Base-by-base conservation (phyloP, 2,888 invertebrate genomes). In the Drosophila recens region DNA sequence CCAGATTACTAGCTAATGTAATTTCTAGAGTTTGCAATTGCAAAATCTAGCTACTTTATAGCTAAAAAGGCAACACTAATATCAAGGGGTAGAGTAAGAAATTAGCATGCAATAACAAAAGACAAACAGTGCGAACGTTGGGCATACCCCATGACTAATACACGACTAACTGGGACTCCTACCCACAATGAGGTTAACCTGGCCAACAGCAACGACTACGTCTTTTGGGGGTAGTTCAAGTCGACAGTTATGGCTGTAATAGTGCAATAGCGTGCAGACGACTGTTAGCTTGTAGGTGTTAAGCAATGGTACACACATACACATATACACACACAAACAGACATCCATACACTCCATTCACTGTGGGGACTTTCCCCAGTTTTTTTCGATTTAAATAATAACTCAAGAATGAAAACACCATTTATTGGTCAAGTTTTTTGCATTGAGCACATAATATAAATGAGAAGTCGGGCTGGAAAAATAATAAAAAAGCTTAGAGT, bases 191-290 rank as follows among this genome's bases (percentile, higher is more conserved):
- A 59, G 48, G 62, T 63, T 78, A 56, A 79, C 67, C 63, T 61
- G 76, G 38, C 58, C 49, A 36, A 53, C 67, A 72, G 56, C 69
- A 34, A 48, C 23, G 20, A 48, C 61, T 65, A 56, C 79, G 68
- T 74, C 75, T 68, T 77, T 72, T 79, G 75, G 79, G 82, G 86
- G 81, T 80, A 74, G 81, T 79, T 82, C 57, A 69, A 76, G 66
- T 57, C 40, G 56, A 20, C 64, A 46, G 63, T 82, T 76, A 76
- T 83, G 69, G 65, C 70, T 85, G 85, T 83, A 85, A 88, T 88
- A 86, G 88, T 83, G 75, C 75, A 80, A 84, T 88, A 64, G 88
- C 88, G 87, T 86, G 88, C 88, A 66, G 80, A 87, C 74, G 67
- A 74, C 56, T 67, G 67, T 43, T 73, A 76, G 67, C 54, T 69